A percentile compares a stretch with the other conserved stretches of the same genome.
Conservation (phyloP, 92 coral and sea anemone species). For the Actinernus sp. region DNA sequence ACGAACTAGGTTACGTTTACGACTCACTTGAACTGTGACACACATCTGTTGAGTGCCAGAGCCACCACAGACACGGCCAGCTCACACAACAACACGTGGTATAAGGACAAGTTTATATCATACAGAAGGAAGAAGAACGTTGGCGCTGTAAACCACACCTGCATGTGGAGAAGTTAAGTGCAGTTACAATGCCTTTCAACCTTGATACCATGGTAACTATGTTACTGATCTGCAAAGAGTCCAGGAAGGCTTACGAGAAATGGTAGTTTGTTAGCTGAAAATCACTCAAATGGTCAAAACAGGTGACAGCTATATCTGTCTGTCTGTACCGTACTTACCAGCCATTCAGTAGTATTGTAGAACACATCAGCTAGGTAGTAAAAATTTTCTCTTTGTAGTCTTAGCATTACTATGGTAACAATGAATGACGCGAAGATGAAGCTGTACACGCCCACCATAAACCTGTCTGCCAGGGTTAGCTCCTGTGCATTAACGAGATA, state of each 20-base stretch:
- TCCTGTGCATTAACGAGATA: slow-evolving; percentile 60
- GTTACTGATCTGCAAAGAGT: too few species aligned
- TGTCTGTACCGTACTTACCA: slow-evolving; percentile 76
- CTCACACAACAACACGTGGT: slow-evolving; percentile 87
- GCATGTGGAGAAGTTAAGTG: not conserved
- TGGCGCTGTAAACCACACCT: slow-evolving; percentile 99
- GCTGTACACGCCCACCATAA: slow-evolving; percentile 99
- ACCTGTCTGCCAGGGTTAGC: slow-evolving; percentile 93
- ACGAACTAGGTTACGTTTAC: too few species aligned
- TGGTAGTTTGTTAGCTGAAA: too few species aligned
- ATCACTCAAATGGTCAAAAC: too few species aligned
- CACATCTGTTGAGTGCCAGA: slow-evolving; percentile 71
- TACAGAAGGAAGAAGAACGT: slow-evolving; percentile 93
- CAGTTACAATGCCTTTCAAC: not conserved
- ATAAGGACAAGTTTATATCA: slow-evolving; percentile 85
- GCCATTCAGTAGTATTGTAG: slow-evolving; percentile 97
- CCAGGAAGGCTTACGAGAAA: too few species aligned
- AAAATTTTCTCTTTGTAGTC: slow-evolving; percentile 90
- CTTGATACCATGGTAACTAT: too few species aligned
- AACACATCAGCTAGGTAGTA: slow-evolving; percentile 85
- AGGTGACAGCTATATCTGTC: too few species aligned
- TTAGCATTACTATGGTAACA: slow-evolving; percentile 93
- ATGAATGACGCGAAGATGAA: slow-evolving; percentile 97
- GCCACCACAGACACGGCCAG: slow-evolving; percentile 76
- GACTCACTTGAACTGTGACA: slow-evolving; percentile 88